These are phyloP conservation scores for Zelleria hepariella DNA, from an alignment of 2,888 invertebrate species.

Conservation along the genomic window DNA sequence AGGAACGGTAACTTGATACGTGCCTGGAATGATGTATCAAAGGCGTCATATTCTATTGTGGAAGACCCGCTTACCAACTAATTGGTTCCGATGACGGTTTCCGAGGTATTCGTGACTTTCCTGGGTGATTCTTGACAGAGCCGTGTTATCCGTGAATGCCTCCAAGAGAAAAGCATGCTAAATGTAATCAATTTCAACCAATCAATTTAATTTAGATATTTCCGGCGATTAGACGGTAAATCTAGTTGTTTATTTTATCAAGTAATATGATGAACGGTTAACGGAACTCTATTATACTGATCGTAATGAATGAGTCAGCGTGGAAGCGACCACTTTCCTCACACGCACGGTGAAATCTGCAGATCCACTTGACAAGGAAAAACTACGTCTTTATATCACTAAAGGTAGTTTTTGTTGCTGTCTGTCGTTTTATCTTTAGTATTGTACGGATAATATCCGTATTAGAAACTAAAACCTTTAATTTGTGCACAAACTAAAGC, in stretches of 20 bases:
- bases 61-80: constrained; percentile 50
- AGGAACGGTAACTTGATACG: constrained; percentile 67
- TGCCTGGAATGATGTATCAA: constrained; percentile 60
- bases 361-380: not conserved
- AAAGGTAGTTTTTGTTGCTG: not conserved
- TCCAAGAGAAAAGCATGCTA: not conserved
- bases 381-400: no score
- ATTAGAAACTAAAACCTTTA: no score
- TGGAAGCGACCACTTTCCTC: constrained; percentile 1
- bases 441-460: no score
- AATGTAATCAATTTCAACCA: not conserved
- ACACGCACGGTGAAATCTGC: constrained; percentile 1
- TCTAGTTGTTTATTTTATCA: no score
- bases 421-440: not conserved
- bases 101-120: constrained; percentile 34
- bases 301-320: not conserved
- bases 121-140: not conserved
- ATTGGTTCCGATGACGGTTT: constrained; percentile 47
- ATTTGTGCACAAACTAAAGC: no score
- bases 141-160: not conserved
- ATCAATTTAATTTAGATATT: not conserved
- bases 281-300: no score
- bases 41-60: constrained; percentile 49
- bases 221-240: no score
- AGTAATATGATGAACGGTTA: no score